Evolutionary conservation across 2,888 invertebrate species (phyloP).

Genomic region (Drosophila parthenogenetica): DNA sequence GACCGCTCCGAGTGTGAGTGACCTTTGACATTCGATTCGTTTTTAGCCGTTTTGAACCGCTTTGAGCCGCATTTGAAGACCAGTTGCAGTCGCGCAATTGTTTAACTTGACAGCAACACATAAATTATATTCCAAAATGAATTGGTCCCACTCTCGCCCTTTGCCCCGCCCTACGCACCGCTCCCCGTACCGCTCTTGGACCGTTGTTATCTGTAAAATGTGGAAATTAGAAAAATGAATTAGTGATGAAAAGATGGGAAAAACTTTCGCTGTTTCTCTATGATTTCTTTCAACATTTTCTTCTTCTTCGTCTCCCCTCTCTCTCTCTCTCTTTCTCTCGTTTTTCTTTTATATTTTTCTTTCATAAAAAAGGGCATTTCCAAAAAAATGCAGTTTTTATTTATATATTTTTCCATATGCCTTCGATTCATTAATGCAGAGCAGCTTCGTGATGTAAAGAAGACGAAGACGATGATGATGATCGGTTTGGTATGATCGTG

Average conservation of each 20-base stretch:
- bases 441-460: conserved; percentile 23
- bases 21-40: conserved; percentile 63
- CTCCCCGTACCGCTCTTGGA: conserved; percentile 29
- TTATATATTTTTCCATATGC: not conserved
- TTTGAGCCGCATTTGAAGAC: conserved; percentile 68
- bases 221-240: conserved; percentile 78
- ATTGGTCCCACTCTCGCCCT: no score
- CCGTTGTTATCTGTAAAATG: conserved; percentile 73
- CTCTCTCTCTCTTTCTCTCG: not conserved
- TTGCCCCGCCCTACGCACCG: conserved; percentile 4
- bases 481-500: not conserved
- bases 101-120: conserved; percentile 79
- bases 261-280: conserved; percentile 41
- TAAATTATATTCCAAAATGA: conserved; percentile 81
- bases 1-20: conserved; percentile 61
- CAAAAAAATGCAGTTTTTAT: conserved; percentile 46
- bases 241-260: conserved; percentile 36
- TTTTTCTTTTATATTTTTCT: conserved; percentile 29
- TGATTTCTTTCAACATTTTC: conserved; percentile 57
- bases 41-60: no score
- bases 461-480: conserved; percentile 3
- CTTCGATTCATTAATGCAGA: conserved; percentile 70
- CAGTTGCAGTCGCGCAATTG: conserved; percentile 83
- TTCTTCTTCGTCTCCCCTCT: conserved; percentile 1
- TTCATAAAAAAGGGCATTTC: conserved; percentile 49